These are phyloP conservation scores for Pantherophis guttatus DNA, from an alignment of 2,113 vertebrate genomes.

Conservation along the genomic window DNA sequence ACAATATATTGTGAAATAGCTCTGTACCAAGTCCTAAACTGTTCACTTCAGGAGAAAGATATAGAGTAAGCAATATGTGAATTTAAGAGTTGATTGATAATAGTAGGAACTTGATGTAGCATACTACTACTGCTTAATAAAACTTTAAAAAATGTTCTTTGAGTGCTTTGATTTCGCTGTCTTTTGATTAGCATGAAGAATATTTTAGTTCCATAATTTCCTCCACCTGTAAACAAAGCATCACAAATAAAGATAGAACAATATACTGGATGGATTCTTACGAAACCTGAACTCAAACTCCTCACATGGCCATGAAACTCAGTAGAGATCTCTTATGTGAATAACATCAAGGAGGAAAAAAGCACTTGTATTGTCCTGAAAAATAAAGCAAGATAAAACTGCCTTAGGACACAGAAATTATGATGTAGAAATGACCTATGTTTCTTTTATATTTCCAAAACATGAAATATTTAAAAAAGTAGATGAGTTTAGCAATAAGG, in stretches of 20 bases:
- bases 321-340: no score
- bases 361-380: not conserved
- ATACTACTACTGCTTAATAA: not conserved
- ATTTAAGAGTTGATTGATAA: not conserved
- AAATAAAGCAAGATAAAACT: no score
- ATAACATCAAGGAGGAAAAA: not conserved
- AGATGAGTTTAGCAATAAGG: not conserved
- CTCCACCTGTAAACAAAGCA: not conserved
- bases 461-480: not conserved
- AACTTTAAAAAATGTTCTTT: not conserved
- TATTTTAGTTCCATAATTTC: not conserved
- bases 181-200: not conserved
- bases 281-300: no score
- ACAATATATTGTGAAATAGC: not conserved
- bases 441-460: not conserved
- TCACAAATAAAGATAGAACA: not conserved
- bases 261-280: not conserved
- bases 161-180: not conserved
- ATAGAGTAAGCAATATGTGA: not conserved
- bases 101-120: not conserved
- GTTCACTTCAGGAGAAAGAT: not conserved
- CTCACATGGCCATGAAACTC: no score
- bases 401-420: no score
- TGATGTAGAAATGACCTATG: no score
- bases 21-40: not conserved